Evolutionary conservation across 2,797 vertebrate species (phyloP).

Genomic region (Chaenodraco wilsoni): DNA sequence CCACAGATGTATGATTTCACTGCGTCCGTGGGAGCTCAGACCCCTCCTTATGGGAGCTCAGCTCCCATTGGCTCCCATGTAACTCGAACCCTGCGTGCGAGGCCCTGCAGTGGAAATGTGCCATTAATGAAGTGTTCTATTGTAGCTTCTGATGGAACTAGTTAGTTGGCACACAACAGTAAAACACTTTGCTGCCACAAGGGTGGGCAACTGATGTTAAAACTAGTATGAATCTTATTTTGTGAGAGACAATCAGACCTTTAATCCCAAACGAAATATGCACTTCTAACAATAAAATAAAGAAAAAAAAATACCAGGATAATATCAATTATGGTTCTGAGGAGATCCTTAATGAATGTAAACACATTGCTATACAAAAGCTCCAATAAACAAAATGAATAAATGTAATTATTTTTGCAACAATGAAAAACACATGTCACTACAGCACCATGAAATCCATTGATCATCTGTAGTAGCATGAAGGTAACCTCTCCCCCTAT

Average conservation of each 20-base stretch:
- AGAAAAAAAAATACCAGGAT: background rate
- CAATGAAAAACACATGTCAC: conserved; percentile 2
- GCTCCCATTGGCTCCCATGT: too few species aligned
- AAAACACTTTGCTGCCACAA: conserved; percentile 41
- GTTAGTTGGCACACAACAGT: background rate
- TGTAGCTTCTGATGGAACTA: background rate
- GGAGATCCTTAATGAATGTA: background rate
- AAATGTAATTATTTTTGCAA: too few species aligned
- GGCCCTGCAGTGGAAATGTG: too few species aligned
- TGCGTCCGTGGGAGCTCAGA: too few species aligned
- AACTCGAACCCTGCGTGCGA: too few species aligned
- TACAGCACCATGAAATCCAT: conserved; percentile 16
- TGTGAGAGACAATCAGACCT: background rate
- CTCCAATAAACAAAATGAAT: background rate
- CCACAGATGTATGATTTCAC: too few species aligned
- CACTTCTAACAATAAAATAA: background rate
- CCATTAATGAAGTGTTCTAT: too few species aligned
- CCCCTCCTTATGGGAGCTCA: too few species aligned
- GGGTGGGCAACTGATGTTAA: conserved; percentile 32
- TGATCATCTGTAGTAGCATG: conserved; percentile 7
- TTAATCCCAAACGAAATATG: background rate
- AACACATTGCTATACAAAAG: background rate
- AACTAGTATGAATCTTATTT: background rate
- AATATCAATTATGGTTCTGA: background rate
- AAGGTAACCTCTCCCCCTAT: conserved; percentile 21